Percentiles rank a stretch among this genome's conserved stretches.
Evolutionary conservation across 2,888 invertebrate genomes (phyloP).

Genomic region (Marasmarcha lunaedactyla): DNA sequence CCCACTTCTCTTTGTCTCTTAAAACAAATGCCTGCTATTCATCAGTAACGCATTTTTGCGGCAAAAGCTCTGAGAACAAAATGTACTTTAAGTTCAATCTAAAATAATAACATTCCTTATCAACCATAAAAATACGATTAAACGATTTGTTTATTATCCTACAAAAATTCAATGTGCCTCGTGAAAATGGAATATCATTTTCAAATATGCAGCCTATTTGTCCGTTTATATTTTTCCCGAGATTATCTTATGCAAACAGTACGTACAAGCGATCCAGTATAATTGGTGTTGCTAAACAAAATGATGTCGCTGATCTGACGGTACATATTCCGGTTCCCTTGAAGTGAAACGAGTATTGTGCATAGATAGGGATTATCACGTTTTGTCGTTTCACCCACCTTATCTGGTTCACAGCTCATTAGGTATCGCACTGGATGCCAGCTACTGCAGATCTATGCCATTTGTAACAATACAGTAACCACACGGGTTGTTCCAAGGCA

Average conservation of each 20-base stretch:
- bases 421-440: slow-evolving; percentile 48
- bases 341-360: slow-evolving; percentile 39
- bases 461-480: slow-evolving; percentile 63
- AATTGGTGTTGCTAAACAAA: too few relatives aligned
- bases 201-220: too few relatives aligned
- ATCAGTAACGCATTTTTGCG: not conserved
- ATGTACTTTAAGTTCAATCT: not conserved
- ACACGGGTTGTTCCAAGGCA: slow-evolving; percentile 45
- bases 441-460: slow-evolving; percentile 47
- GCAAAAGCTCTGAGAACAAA: too few relatives aligned
- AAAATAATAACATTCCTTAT: not conserved
- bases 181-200: too few relatives aligned
- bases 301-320: slow-evolving; percentile 16
- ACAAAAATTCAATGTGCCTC: too few relatives aligned
- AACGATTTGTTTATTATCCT: too few relatives aligned
- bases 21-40: slow-evolving; percentile 20
- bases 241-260: too few relatives aligned
- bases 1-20: slow-evolving; percentile 18
- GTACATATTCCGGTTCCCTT: slow-evolving; percentile 21
- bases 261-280: too few relatives aligned
- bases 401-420: slow-evolving; percentile 73
- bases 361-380: slow-evolving; percentile 34
- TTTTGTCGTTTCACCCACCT: slow-evolving; percentile 48
- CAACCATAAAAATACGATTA: too few relatives aligned
- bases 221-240: too few relatives aligned